Base-by-base conservation (phyloP, 2,797 vertebrate species). In the Neosalanx taihuensis region DNA sequence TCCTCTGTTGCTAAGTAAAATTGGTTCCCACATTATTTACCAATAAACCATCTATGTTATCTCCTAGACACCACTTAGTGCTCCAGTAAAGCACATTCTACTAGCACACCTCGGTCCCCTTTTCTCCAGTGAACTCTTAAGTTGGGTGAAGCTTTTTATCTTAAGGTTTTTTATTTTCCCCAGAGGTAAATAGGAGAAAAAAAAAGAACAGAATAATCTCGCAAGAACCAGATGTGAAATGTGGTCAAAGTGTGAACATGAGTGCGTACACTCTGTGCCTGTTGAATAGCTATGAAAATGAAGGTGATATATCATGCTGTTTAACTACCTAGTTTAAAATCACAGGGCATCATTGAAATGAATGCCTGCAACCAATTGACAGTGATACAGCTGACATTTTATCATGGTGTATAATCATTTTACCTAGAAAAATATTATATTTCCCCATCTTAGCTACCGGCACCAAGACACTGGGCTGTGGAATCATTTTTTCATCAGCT, bases 171-270 rank as follows among this genome's bases (percentile, higher is more conserved):
- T 33, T 56, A 73, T 80, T 79, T 78, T 75, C 72, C 65, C 30
- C 73, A 60, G 72, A n/a, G 81, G 74, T 74, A 77, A 75, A 82
- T 83, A 83, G 72, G 88, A 90, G 89, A 76, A 72, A 82, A 80
- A 76, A 76, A 74, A 83, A 82, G 74, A 82, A 83, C 80, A 81
- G 81, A 85, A 83, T 79, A 77, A 81, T 85, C 77, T 88, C 81
- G 86, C 80, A 79, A 85, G 72, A 76, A 84, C 84, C 86, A 89
- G 87, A 90, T 91, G 88, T 84, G 87, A 83, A 76, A 72, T 51
- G 62, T 68, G 62, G 57, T 67, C 20, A 60, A 73, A 33, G 59
- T 31, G 69, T 75, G 74, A 29, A 61, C 67, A 31, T 64, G n/a
- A 71, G n/a, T 3, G 30, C 23, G 30, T 57, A 33, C 49, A 18